Evolutionary conservation across 2,888 invertebrate species (phyloP), one percentile per base, ranked within the genome.

Genomic region (Timandra comae): DNA sequence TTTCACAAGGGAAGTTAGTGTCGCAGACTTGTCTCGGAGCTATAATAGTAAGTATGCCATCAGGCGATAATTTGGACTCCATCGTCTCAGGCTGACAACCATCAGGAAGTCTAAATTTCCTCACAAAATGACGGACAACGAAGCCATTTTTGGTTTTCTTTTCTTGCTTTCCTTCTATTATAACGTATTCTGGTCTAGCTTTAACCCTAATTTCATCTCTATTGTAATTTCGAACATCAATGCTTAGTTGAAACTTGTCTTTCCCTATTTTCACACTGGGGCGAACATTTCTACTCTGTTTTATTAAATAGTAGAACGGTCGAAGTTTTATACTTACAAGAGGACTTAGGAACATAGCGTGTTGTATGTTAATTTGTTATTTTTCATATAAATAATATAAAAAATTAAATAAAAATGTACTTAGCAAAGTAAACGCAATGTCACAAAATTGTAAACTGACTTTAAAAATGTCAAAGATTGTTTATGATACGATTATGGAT

Each of bases 81-180:
- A 82, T 67, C 0, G 52, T 50, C 0, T 59, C 46, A 0, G 71
- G 64, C 7, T 43, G 43, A 26, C 80, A 81, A 0, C 82, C 82
- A 2, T 62, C 46, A 0, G 84, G 84, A 0, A 84, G 39, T 30
- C 63, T 78, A 38, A 72, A 81, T 46, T 70, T 80, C n/a, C 68
- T 60, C 0, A 66, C 49, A 33, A 84, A 81, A 8, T 72, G 67
- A 2, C 72, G 53, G 1, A 73, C 33, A 1, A 75, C 38, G 22
- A 50, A 66, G 0, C 80, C 80, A 7, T 51, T 52, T 11, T 63
- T 53, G 0, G 63, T 66, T 35, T 67, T 62, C 10, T 62, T 62
- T 21, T 81, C 82, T n/a, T 79, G 74, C 36, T 78, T 80, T 0
- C 85, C 84, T 57, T 84, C 77, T 3, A 84, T 64, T 0, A 74